A percentile compares a stretch with the other conserved stretches of the same genome.
Evolutionary conservation across 2,888 invertebrate genomes (phyloP).

Genomic region (Pristionchus japonicus): DNA sequence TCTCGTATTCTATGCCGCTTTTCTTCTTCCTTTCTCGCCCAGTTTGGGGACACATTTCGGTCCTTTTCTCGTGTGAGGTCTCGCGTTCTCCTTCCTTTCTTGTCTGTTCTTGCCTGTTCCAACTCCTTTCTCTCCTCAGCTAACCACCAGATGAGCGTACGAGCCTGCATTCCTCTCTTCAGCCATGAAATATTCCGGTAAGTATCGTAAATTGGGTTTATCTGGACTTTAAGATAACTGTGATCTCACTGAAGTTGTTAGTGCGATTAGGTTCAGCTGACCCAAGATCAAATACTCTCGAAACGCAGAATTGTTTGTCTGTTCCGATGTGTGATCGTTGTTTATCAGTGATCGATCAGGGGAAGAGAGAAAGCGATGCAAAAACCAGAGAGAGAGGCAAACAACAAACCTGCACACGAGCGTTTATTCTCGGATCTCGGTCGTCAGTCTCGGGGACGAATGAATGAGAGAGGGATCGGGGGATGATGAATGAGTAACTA

Average conservation of each 20-base stretch:
- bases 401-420: background rate
- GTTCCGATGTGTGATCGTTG: background rate
- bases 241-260: no score
- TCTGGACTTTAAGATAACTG: no score
- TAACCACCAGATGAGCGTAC: slow-evolving; percentile 9
- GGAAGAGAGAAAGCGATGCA: background rate
- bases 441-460: background rate
- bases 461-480: background rate
- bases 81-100: background rate
- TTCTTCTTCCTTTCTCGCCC: background rate
- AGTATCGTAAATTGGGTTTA: no score
- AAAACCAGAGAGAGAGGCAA: background rate
- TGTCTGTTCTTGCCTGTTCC: background rate
- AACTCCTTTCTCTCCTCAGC: background rate
- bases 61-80: slow-evolving; percentile 23
- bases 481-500: background rate
- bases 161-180: slow-evolving; percentile 45
- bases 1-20: background rate
- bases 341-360: slow-evolving; percentile 12
- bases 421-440: no score
- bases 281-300: no score
- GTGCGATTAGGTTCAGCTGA: no score
- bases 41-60: background rate
- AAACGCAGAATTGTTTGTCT: background rate
- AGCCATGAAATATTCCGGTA: slow-evolving; percentile 45